phyloP scores from a whole-genome alignment of 2,797 vertebrate species.

The Ambastaia sidthimunki region DNA sequence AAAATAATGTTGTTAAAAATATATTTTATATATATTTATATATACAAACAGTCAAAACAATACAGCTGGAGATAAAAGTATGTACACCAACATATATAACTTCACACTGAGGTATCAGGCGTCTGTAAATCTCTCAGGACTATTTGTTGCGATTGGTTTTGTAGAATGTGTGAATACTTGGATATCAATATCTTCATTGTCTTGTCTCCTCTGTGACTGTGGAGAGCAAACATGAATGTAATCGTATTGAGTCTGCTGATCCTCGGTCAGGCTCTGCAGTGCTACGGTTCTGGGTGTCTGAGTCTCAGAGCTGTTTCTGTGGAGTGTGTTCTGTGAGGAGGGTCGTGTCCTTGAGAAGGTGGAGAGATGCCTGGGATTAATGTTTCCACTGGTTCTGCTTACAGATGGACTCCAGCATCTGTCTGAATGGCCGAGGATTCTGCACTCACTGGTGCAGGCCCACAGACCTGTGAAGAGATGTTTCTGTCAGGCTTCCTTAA shows the following conservation, averaged over 20 bases:
- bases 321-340: constrained; percentile 86
- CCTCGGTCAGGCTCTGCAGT: constrained; percentile 92
- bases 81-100: constrained; percentile 61
- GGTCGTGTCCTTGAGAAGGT: constrained; percentile 94
- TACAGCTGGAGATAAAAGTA: constrained; percentile 76
- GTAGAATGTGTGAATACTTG: constrained; percentile 87
- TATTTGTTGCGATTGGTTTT: constrained; percentile 55
- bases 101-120: constrained; percentile 10
- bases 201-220: constrained; percentile 87
- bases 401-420: constrained; percentile 97
- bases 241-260: constrained; percentile 91
- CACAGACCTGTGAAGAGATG: constrained; percentile 84
- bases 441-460: constrained; percentile 96
- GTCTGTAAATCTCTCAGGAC: constrained; percentile 18
- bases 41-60: constrained; percentile 61
- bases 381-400: constrained; percentile 79
- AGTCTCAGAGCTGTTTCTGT: constrained; percentile 88
- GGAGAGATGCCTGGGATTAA: constrained; percentile 81
- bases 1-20: constrained; percentile 81
- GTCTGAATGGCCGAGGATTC: constrained; percentile 94
- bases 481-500: neutral
- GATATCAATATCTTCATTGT: constrained; percentile 88
- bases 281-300: constrained; percentile 87
- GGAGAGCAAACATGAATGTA: constrained; percentile 89
- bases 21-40: constrained; percentile 82